phyloP scores from a whole-genome alignment of 2,888 invertebrate genomes.

The Anoncus sp. region DNA sequence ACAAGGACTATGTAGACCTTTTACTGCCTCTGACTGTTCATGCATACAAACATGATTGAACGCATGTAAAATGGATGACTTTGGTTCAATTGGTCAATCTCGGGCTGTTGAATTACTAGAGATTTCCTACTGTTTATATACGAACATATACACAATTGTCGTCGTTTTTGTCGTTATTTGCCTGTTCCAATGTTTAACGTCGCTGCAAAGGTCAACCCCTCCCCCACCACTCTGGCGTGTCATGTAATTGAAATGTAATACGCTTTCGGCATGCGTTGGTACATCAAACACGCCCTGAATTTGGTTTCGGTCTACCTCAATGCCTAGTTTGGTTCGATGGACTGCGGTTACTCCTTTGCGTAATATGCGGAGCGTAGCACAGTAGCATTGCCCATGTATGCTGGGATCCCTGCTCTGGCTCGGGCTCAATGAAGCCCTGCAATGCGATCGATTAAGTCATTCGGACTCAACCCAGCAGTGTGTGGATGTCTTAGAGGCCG shows the following conservation, averaged over 20 bases:
- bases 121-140: not conserved
- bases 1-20: not conserved
- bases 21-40: not conserved
- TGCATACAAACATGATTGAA: not conserved
- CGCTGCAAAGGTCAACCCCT: not conserved
- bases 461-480: conserved; percentile 24
- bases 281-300: conserved; percentile 34
- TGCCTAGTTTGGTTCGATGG: conserved; percentile 13
- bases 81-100: not conserved
- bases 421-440: conserved; percentile 58
- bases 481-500: conserved; percentile 13
- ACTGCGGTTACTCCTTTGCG: conserved; percentile 48
- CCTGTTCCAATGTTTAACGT: conserved; percentile 25
- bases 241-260: conserved; percentile 38
- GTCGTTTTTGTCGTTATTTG: not conserved
- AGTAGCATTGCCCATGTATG: conserved; percentile 35
- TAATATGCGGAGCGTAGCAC: conserved; percentile 30
- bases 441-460: conserved; percentile 63
- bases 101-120: not conserved
- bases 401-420: conserved; percentile 40
- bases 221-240: not conserved
- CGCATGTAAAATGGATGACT: not conserved
- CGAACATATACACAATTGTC: not conserved
- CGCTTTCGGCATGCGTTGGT: conserved; percentile 8
- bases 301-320: conserved; percentile 15